A percentile compares a stretch with the other conserved stretches of the same genome.
Evolutionary conservation across 1,140 invertebrate species (phyloP).

Genomic region (Listronotus oregonensis): DNA sequence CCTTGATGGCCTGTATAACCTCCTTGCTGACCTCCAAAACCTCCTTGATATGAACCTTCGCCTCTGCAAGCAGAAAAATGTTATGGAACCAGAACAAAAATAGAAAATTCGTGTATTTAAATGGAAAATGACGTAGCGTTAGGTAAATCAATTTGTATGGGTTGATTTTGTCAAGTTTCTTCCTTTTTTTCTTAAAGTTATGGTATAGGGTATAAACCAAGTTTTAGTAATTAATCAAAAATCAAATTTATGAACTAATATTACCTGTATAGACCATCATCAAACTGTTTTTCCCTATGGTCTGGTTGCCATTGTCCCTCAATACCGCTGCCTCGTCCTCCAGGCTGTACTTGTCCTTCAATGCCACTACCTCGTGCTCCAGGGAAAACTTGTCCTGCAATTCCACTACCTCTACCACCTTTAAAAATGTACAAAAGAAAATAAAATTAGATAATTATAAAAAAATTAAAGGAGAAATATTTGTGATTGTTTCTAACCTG

Average conservation of each 20-base stretch:
- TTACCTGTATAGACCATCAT: slow-evolving; percentile 30
- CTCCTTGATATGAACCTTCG: slow-evolving; percentile 16
- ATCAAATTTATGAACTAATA: no score
- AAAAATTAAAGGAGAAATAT: neutral
- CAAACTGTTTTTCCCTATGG: slow-evolving; percentile 28
- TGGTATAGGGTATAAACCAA: no score
- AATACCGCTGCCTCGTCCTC: slow-evolving; percentile 20
- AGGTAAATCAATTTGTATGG: neutral
- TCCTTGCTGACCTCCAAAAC: neutral
- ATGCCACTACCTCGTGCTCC: slow-evolving; percentile 20
- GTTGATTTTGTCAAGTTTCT: no score
- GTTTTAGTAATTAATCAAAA: no score
- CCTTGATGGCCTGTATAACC: neutral
- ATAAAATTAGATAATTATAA: neutral
- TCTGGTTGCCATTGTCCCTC: slow-evolving; percentile 34
- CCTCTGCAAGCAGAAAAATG: slow-evolving; percentile 3
- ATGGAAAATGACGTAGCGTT: neutral
- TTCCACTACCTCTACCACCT: slow-evolving; percentile 25
- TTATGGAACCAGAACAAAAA: no score
- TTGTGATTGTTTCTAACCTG: slow-evolving; percentile 6
- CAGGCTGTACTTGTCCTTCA: slow-evolving; percentile 26
- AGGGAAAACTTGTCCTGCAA: slow-evolving; percentile 17
- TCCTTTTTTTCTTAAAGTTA: no score
- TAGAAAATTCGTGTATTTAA: neutral
- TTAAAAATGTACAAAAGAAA: neutral